These are phyloP conservation scores for Pecten maximus DNA, from an alignment of 2,888 invertebrate genomes.

Conservation along the genomic window DNA sequence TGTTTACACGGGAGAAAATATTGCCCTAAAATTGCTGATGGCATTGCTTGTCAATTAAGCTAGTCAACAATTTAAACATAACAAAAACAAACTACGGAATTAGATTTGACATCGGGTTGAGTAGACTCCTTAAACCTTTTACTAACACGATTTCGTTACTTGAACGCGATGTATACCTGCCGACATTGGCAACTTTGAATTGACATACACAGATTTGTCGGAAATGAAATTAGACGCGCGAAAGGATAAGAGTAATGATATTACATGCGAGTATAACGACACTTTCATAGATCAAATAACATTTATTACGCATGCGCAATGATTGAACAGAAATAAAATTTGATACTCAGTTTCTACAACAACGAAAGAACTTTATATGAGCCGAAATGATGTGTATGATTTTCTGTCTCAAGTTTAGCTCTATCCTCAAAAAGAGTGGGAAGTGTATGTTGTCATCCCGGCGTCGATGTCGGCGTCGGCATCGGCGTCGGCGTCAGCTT, in stretches of 20 bases:
- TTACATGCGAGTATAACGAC: neutral
- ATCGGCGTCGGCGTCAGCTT: too few relatives aligned
- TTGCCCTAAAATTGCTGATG: neutral
- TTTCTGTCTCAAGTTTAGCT: too few relatives aligned
- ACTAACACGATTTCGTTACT: neutral
- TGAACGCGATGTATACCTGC: neutral
- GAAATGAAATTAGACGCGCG: neutral
- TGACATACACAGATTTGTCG: neutral
- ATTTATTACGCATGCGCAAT: neutral
- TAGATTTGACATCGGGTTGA: neutral
- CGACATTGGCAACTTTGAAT: neutral
- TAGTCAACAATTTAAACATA: neutral
- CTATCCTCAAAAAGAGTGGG: too few relatives aligned
- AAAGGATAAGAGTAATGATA: neutral
- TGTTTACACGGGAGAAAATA: neutral
- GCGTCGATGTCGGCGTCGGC: too few relatives aligned
- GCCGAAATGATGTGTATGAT: too few relatives aligned
- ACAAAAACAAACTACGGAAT: neutral
- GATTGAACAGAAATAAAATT: neutral
- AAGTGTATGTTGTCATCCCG: too few relatives aligned
- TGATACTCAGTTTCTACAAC: too few relatives aligned
- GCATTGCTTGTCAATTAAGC: neutral
- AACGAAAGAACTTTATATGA: too few relatives aligned
- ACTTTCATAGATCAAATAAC: neutral
- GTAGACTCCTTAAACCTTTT: neutral